Evolutionary conservation across 1,140 invertebrate species (phyloP).

Genomic region (Parasteatoda tepidariorum): DNA sequence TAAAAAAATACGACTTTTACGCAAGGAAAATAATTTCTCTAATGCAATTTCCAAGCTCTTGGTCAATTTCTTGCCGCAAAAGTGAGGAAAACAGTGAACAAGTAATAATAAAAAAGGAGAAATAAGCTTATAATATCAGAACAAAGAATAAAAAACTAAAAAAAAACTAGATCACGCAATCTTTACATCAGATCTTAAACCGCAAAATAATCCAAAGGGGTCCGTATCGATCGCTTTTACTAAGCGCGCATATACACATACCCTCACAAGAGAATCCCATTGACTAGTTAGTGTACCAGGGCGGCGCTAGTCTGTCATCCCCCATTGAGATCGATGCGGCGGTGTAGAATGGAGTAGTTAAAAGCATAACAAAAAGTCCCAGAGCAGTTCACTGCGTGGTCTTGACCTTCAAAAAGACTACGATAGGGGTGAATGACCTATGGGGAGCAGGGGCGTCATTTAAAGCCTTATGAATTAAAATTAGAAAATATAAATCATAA

Average conservation of each 20-base stretch:
- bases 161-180: neutral
- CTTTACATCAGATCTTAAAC: neutral
- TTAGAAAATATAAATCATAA: too few species aligned
- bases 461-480: too few species aligned
- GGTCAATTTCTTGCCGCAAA: neutral
- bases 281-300: slow-evolving; percentile 21
- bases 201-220: neutral
- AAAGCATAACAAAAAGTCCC: neutral
- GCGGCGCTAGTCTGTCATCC: neutral
- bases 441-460: neutral
- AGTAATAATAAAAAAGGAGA: neutral
- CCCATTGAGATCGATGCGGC: neutral
- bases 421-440: slow-evolving; percentile 30
- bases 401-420: slow-evolving; percentile 32
- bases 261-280: neutral
- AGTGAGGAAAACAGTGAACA: neutral
- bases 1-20: neutral
- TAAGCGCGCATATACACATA: neutral
- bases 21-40: neutral
- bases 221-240: neutral
- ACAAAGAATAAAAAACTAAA: too few species aligned
- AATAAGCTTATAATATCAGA: neutral
- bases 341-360: neutral
- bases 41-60: neutral
- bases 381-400: neutral